Evolutionary conservation across 2,888 invertebrate genomes (phyloP).

Genomic region (Ctena decussata): DNA sequence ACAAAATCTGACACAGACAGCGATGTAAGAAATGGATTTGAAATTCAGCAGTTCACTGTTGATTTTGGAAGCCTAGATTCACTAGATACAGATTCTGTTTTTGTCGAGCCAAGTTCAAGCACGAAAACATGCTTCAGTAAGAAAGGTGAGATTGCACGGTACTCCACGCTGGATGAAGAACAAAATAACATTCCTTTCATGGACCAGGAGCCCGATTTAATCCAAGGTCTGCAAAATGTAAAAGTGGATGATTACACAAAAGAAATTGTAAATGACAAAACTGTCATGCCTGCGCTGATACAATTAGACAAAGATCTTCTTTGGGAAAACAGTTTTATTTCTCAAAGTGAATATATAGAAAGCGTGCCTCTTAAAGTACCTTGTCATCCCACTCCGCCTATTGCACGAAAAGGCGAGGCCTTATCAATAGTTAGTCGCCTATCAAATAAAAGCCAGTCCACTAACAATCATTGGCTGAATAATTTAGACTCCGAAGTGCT

Average conservation of each 20-base stretch:
- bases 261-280: neutral
- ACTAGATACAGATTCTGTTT: neutral
- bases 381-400: neutral
- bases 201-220: neutral
- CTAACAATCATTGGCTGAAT: neutral
- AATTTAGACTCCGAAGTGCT: neutral
- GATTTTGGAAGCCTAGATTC: conserved; percentile 9
- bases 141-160: neutral
- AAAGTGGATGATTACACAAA: neutral
- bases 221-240: neutral
- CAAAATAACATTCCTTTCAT: neutral
- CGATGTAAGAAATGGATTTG: neutral
- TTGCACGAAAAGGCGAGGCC: neutral
- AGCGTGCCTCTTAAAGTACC: neutral
- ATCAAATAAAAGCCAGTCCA: neutral
- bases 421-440: neutral
- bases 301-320: neutral
- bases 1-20: neutral
- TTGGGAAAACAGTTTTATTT: neutral
- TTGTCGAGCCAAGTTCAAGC: neutral
- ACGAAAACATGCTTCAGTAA: neutral
- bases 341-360: neutral
- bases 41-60: neutral
- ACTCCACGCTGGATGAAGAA: neutral
- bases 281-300: neutral